These are phyloP conservation scores for Halictus rubicundus DNA, from an alignment of 1,140 invertebrate genomes.

Conservation along the genomic window DNA sequence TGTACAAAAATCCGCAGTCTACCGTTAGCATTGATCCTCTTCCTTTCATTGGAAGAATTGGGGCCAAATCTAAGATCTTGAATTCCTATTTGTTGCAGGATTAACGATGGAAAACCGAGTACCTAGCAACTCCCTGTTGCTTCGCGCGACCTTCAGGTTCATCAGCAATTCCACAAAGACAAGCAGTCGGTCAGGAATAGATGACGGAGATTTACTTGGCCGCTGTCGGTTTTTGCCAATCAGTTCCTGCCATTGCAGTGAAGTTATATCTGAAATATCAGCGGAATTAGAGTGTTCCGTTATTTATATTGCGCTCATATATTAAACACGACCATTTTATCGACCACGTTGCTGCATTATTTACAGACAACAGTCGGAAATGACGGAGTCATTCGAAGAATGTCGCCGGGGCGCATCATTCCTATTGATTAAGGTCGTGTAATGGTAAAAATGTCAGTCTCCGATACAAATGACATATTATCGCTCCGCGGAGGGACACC, in stretches of 20 bases:
- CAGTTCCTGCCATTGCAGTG: too few species aligned
- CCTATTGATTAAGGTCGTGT: not conserved
- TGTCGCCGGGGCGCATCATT: not conserved
- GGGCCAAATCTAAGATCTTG: too few species aligned
- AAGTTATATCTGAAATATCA: not conserved
- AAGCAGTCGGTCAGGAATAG: too few species aligned
- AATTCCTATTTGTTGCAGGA: too few species aligned
- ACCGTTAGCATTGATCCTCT: too few species aligned
- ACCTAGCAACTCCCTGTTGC: too few species aligned
- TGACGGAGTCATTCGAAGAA: not conserved
- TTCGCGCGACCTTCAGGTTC: too few species aligned
- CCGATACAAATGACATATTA: conserved; percentile 32
- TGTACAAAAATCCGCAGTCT: too few species aligned
- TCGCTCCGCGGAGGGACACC: conserved; percentile 12
- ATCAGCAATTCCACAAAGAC: too few species aligned
- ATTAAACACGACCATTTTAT: not conserved
- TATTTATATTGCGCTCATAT: not conserved
- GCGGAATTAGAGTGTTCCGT: not conserved
- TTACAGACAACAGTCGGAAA: not conserved
- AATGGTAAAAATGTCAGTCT: not conserved
- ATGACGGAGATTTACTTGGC: not conserved
- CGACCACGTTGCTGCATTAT: not conserved
- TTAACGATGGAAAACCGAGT: too few species aligned
- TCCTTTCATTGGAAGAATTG: too few species aligned
- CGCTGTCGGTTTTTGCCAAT: not conserved